Evolutionary conservation across 2,888 invertebrate species (phyloP), one percentile per base, ranked within the genome.

Genomic region (Parasteatoda lunata): DNA sequence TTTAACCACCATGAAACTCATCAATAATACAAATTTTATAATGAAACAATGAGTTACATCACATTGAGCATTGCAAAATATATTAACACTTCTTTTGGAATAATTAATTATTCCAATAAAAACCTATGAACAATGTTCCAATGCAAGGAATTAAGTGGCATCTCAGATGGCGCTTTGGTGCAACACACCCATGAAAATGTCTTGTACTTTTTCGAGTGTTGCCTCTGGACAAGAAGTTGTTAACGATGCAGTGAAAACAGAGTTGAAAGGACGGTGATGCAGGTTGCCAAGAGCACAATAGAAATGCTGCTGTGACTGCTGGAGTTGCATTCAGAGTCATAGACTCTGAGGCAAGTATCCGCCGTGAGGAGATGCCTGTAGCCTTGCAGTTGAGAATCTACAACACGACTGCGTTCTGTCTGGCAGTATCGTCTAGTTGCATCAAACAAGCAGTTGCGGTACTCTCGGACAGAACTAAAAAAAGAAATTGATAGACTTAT

Each of bases 381-480:
- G 3, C 88, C 54, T 30, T 79, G 83, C 88, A 88, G 83, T 48
- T 83, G 75, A 7, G 78, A 75, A 54, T 88, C 88, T 8, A 88
- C 83, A 0, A 88, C 88, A 0, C 88, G 69, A 0, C 66, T 75
- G 3, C 83, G 78, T 15, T 88, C 88, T 13, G 69, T 52, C 6
- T 83, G 83, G 52, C 88, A 88, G 47, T 82, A 73, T 4, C 83
- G 73, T 15, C 83, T 65, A 7, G 83, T 83, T 8, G 88, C 83
- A 11, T 88, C 88, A 30, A n/a, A 72, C 30, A 88, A 66, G 30
- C 88, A 88, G 52, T 54, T 75, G 49, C 88, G 78, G 49, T 88
- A 88, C 47, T 83, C 72, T 30, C 88, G 82, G 4, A 77, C 75
- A 45, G 88, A 78, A 9, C 88, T 88, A 79, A 0, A 88, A 82